These are phyloP conservation scores for Drosophila eohydei DNA, from an alignment of 2,888 invertebrate species.

Conservation along the genomic window DNA sequence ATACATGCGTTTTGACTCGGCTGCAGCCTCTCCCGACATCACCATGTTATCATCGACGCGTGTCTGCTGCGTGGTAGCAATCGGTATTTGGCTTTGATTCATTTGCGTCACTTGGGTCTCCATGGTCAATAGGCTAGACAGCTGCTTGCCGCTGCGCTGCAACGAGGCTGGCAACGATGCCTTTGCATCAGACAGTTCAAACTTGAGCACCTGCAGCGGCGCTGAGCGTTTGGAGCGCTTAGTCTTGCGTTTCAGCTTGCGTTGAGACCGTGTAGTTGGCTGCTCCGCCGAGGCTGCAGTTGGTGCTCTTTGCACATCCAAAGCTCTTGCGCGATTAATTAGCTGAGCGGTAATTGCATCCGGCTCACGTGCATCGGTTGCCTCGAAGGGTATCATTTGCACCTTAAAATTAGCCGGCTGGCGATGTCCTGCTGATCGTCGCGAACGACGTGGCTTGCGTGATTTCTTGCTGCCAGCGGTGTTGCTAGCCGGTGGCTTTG, in stretches of 20 bases:
- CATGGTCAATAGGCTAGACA: constrained; percentile 53
- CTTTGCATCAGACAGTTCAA: constrained; percentile 83
- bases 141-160: constrained; percentile 45
- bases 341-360: constrained; percentile 71
- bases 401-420: constrained; percentile 71
- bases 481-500: constrained; percentile 5
- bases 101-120: constrained; percentile 26
- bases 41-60: constrained; percentile 54
- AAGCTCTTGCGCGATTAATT: constrained; percentile 74
- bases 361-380: constrained; percentile 81
- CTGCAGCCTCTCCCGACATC: constrained; percentile 40
- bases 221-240: constrained; percentile 63
- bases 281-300: neutral
- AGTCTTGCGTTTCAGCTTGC: constrained; percentile 39
- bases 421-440: constrained; percentile 34
- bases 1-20: constrained; percentile 74
- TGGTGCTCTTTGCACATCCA: constrained; percentile 53
- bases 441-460: constrained; percentile 51
- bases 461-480: constrained; percentile 11
- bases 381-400: constrained; percentile 77
- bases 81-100: constrained; percentile 19
- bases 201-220: constrained; percentile 76
- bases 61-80: constrained; percentile 8
- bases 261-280: constrained; percentile 5
- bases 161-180: constrained; percentile 58